phyloP scores from a whole-genome alignment of 2,888 invertebrate genomes.

The Drosophila multiciliata region DNA sequence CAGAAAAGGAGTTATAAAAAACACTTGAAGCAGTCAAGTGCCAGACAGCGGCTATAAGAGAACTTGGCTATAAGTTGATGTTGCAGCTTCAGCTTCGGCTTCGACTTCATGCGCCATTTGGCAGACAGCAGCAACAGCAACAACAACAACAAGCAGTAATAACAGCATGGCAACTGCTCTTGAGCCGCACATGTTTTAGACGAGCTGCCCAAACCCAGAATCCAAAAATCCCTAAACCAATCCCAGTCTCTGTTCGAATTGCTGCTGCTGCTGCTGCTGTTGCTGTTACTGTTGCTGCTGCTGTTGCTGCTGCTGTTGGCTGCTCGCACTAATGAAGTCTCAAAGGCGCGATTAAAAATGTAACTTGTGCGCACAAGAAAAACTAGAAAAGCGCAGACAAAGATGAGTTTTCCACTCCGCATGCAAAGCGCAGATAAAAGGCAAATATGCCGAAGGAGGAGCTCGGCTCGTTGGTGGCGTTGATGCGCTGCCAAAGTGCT shows the following conservation, averaged over 20 bases:
- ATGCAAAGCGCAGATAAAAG: conserved; percentile 76
- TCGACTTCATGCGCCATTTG: conserved; percentile 74
- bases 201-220: conserved; percentile 29
- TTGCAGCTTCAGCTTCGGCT: conserved; percentile 20
- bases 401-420: conserved; percentile 46
- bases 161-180: conserved; percentile 59
- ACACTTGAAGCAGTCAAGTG: conserved; percentile 72
- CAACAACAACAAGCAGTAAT: conserved; percentile 24
- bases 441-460: conserved; percentile 61
- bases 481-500: conserved; percentile 80
- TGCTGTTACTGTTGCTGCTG: conserved; percentile 9
- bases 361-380: conserved; percentile 71
- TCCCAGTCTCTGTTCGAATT: conserved; percentile 19
- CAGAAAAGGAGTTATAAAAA: conserved; percentile 70
- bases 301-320: conserved; percentile 33
- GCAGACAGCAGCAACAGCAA: conserved; percentile 63
- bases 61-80: conserved; percentile 21
- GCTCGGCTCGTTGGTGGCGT: conserved; percentile 64
- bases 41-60: conserved; percentile 55
- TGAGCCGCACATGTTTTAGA: conserved; percentile 71
- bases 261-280: conserved; percentile 7
- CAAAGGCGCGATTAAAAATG: conserved; percentile 81
- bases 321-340: conserved; percentile 76
- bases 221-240: conserved; percentile 17
- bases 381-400: conserved; percentile 56